Conservation (phyloP, 53 echinoderm and acorn worm species). For the Zoroaster sp. region DNA sequence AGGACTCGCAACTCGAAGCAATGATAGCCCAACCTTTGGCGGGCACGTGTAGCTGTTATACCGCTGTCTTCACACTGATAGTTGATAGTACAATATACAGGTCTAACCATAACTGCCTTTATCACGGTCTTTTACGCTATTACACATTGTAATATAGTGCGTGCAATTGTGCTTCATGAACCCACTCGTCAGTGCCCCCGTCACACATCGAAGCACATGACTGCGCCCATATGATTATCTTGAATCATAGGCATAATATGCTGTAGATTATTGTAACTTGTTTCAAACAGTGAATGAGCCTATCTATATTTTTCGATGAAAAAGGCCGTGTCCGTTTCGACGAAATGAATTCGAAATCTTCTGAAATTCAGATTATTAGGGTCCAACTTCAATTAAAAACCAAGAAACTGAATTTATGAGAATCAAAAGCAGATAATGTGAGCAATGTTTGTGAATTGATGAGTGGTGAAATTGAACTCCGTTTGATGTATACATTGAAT, state of each 20-base stretch:
- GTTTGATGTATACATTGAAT: too few species aligned
- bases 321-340: not conserved
- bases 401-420: not conserved
- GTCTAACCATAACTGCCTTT: too few species aligned
- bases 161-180: not conserved
- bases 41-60: too few species aligned
- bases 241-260: not conserved
- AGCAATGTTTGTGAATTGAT: too few species aligned
- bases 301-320: not conserved
- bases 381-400: not conserved
- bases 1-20: too few species aligned
- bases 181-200: slow-evolving; percentile 8
- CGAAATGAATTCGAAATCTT: too few species aligned
- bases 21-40: not conserved
- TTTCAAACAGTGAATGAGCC: not conserved
- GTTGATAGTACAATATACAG: too few species aligned
- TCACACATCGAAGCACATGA: slow-evolving; percentile 25
- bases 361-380: not conserved
- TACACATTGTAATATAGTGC: too few species aligned
- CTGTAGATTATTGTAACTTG: not conserved
- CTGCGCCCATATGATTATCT: slow-evolving; percentile 5
- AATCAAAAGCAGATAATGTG: not conserved
- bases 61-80: too few species aligned
- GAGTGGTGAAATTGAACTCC: too few species aligned
- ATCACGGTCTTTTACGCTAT: too few species aligned